Percentiles rank a stretch among this genome's conserved stretches.
These are phyloP conservation scores for Picus viridis DNA, from an alignment of 2,797 vertebrate genomes.

Conservation along the genomic window DNA sequence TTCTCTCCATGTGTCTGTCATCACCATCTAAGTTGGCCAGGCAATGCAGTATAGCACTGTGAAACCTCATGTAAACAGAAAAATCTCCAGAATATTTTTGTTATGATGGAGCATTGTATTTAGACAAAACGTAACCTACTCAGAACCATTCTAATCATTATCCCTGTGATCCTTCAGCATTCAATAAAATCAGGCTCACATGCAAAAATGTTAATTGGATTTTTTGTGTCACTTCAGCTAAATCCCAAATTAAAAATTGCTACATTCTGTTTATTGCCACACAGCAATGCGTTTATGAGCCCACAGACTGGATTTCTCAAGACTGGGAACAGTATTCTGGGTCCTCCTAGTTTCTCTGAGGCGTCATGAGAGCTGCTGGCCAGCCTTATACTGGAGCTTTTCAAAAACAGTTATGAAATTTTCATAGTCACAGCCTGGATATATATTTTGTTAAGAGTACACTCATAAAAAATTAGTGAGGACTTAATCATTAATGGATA, in stretches of 20 bases:
- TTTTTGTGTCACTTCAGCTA: slow-evolving; percentile 35
- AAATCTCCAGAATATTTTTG: slow-evolving; percentile 49
- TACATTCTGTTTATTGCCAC: slow-evolving; percentile 17
- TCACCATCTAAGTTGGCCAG: not conserved
- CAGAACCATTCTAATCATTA: slow-evolving; percentile 7
- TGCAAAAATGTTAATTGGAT: slow-evolving; percentile 33
- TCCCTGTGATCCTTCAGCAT: slow-evolving; percentile 16
- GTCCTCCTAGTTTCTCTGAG: not conserved
- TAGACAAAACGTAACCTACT: slow-evolving; percentile 24
- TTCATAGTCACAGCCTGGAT: slow-evolving; percentile 18
- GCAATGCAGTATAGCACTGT: not conserved
- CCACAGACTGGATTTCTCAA: slow-evolving; percentile 9
- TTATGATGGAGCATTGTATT: not conserved
- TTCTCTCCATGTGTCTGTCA: not conserved
- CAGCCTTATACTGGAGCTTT: not conserved
- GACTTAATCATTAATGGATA: slow-evolving; percentile 64
- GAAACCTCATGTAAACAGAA: slow-evolving; percentile 45
- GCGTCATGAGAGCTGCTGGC: not conserved
- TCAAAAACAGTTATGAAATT: slow-evolving; percentile 38
- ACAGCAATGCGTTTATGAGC: slow-evolving; percentile 1
- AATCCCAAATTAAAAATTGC: slow-evolving; percentile 40
- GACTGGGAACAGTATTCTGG: not conserved
- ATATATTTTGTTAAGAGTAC: slow-evolving; percentile 40
- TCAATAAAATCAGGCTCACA: slow-evolving; percentile 37
- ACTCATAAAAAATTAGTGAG: slow-evolving; percentile 29